A percentile compares a stretch with the other conserved stretches of the same genome.
Conservation (phyloP, 2,113 vertebrate genomes). For the Nannospalax galili region DNA sequence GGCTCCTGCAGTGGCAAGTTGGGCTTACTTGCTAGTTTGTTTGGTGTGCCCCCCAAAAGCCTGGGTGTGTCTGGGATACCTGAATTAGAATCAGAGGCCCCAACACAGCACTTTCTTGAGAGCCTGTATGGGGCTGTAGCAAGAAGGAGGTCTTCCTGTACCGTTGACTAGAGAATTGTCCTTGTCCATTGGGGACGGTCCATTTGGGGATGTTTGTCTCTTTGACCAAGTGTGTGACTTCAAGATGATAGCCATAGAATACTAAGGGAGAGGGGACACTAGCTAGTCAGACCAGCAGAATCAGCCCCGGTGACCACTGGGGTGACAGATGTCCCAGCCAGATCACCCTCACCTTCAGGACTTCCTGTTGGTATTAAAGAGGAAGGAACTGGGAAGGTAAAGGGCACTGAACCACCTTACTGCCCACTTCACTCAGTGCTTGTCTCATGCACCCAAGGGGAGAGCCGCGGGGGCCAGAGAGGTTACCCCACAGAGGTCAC, state of each 20-base stretch:
- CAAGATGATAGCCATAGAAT: background rate
- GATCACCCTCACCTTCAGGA: background rate
- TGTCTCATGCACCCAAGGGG: background rate
- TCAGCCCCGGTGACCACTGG: background rate
- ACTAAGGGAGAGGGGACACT: background rate
- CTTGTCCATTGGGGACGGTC: background rate
- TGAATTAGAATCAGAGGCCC: background rate
- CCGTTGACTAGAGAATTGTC: too few species aligned
- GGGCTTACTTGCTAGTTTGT: background rate
- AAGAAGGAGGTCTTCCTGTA: background rate
- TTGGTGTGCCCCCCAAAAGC: background rate
- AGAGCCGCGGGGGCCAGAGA: background rate
- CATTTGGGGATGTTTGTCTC: background rate
- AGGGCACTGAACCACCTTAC: fast-evolving
- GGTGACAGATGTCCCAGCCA: background rate
- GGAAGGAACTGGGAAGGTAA: background rate
- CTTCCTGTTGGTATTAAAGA: background rate
- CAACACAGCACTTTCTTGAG: background rate
- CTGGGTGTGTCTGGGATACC: background rate
- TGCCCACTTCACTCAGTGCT: fast-evolving
- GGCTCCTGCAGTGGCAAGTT: background rate
- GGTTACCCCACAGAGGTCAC: background rate
- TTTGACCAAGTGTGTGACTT: background rate
- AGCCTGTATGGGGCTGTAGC: background rate
- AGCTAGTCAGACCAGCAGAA: background rate